Conservation (phyloP, 2,113 vertebrate species). For the Brachirus orientalis region DNA sequence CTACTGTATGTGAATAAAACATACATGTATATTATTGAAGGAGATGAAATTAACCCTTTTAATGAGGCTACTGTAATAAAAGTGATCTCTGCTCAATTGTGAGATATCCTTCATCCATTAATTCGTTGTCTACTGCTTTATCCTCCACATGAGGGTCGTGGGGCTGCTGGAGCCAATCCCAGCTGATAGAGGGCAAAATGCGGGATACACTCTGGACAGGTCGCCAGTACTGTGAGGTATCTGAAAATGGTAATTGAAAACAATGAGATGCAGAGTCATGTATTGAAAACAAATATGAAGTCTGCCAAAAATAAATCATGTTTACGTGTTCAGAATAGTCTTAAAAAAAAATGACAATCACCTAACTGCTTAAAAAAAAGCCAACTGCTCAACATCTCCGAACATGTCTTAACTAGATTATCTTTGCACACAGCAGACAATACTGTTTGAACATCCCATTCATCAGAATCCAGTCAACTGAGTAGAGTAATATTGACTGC, state of each 20-base stretch:
- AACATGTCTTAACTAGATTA: conserved; percentile 10
- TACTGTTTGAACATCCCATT: conserved; percentile 38
- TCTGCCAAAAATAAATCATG: conserved; percentile 6
- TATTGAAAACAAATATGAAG: conserved; percentile 26
- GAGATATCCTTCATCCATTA: neutral
- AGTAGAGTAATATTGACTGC: conserved; percentile 19
- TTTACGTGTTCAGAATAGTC: conserved; percentile 18
- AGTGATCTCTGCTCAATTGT: conserved; percentile 23
- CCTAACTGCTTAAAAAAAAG: conserved; percentile 1
- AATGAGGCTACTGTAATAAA: conserved; percentile 12
- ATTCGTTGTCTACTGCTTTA: no score
- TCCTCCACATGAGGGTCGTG: no score
- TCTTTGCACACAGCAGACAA: conserved; percentile 25
- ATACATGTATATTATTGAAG: conserved; percentile 13
- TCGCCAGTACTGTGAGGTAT: no score
- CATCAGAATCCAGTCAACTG: conserved; percentile 16
- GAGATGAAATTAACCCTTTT: conserved; percentile 27
- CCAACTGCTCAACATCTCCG: neutral
- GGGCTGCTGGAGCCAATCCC: no score
- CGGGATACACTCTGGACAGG: no score
- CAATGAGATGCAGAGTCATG: neutral
- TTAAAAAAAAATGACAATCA: conserved; percentile 19
- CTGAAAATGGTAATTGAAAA: neutral
- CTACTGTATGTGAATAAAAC: conserved; percentile 24
- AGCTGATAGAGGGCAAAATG: no score